Percentiles rank a stretch among this genome's conserved stretches.
These are phyloP conservation scores for Serilophus lunatus DNA, from an alignment of 2,113 vertebrate genomes.

Conservation along the genomic window DNA sequence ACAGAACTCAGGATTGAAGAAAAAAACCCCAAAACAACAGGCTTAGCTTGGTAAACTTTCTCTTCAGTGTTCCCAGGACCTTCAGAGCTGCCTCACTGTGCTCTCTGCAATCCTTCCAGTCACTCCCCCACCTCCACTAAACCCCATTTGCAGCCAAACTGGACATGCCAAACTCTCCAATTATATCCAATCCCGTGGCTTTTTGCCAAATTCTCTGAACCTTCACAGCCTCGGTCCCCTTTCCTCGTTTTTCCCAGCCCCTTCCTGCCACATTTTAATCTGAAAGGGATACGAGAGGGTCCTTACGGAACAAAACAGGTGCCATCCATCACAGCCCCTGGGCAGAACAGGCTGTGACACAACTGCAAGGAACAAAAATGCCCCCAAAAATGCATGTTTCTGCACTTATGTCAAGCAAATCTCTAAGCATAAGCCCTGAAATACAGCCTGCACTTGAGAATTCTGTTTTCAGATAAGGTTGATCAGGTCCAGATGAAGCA, in stretches of 20 bases:
- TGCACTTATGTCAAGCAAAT: not conserved
- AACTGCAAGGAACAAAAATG: not conserved
- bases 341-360: not conserved
- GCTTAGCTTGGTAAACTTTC: not conserved
- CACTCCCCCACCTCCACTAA: not conserved
- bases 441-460: not conserved
- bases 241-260: not conserved
- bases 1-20: not conserved
- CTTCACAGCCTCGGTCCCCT: not conserved
- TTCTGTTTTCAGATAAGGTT: not conserved
- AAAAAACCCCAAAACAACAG: not conserved
- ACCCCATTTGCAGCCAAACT: not conserved
- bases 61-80: not conserved
- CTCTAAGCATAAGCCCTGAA: not conserved
- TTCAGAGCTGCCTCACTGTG: rapidly evolving
- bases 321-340: not conserved
- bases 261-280: not conserved
- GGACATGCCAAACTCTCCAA: not conserved
- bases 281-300: not conserved
- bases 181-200: not conserved
- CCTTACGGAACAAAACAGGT: not conserved
- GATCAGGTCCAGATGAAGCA: not conserved
- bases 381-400: not conserved
- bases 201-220: not conserved
- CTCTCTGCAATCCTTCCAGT: not conserved